Evolutionary conservation across 2,797 vertebrate genomes (phyloP).

Genomic region (Melanotaenia trifasciata): DNA sequence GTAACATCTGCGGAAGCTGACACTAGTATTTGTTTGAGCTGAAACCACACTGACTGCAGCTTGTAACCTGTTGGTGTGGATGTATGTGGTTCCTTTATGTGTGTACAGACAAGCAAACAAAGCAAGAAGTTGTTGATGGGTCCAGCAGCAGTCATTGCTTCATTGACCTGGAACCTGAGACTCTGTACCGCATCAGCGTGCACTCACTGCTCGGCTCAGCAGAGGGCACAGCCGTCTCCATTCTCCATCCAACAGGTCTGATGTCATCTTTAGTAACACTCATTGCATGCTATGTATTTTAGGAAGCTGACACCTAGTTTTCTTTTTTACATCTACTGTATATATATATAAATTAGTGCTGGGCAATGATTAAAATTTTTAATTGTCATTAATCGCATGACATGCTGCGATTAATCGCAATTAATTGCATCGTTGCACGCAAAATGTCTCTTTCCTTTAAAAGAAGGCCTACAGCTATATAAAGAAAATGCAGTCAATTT

Average conservation of each 20-base stretch:
- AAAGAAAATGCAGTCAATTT: too few relatives aligned
- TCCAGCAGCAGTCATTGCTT: conserved; percentile 84
- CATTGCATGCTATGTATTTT: neutral
- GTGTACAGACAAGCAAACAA: conserved; percentile 75
- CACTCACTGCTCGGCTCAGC: conserved; percentile 77
- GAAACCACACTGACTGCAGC: neutral
- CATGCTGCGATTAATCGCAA: too few relatives aligned
- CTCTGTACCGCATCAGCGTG: conserved; percentile 84
- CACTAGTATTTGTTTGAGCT: neutral
- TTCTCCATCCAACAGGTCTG: conserved; percentile 86
- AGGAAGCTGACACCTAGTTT: too few relatives aligned
- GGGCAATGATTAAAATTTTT: too few relatives aligned
- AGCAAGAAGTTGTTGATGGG: conserved; percentile 71
- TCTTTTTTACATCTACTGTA: too few relatives aligned
- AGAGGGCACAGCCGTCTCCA: conserved; percentile 85
- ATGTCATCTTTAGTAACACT: neutral
- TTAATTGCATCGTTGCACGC: too few relatives aligned
- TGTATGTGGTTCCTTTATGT: conserved; percentile 5
- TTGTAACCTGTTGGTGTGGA: neutral
- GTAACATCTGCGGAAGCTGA: neutral
- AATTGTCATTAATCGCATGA: too few relatives aligned
- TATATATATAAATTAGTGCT: too few relatives aligned
- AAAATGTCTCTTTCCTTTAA: too few relatives aligned
- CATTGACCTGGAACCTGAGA: conserved; percentile 78
- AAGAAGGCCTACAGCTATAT: too few relatives aligned